Conservation (phyloP, 2,797 vertebrate species). For the Crenichthys baileyi region DNA sequence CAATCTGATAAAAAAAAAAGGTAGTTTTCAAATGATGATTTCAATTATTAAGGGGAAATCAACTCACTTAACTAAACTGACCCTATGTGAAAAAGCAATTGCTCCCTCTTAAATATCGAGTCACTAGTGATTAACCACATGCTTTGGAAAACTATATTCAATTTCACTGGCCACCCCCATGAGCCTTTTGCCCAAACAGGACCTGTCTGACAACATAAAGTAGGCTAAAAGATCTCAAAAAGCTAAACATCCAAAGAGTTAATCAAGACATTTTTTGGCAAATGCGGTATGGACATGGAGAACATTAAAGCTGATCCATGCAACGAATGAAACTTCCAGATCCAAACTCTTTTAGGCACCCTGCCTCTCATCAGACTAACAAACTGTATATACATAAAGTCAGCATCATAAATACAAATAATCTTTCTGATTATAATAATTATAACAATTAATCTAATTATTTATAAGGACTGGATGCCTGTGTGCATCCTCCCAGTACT, state of each 20-base stretch:
- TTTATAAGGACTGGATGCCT: background rate
- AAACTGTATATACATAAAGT: background rate
- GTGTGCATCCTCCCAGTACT: conserved; percentile 3
- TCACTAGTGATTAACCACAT: background rate
- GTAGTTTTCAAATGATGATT: background rate
- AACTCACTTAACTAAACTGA: background rate
- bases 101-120: background rate
- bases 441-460: background rate
- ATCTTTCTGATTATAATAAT: background rate
- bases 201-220: no score
- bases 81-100: background rate
- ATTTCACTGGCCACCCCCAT: no score
- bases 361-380: background rate
- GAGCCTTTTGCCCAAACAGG: no score
- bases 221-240: no score
- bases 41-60: background rate
- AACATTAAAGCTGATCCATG: background rate
- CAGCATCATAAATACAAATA: background rate
- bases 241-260: no score
- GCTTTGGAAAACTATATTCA: background rate
- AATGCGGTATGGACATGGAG: background rate
- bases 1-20: background rate
- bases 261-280: background rate
- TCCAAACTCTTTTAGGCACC: background rate
- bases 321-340: background rate